Percentiles rank a stretch among this genome's conserved stretches.
phyloP scores from a whole-genome alignment of 1,140 invertebrate genomes.

The Drosophila repleta region DNA sequence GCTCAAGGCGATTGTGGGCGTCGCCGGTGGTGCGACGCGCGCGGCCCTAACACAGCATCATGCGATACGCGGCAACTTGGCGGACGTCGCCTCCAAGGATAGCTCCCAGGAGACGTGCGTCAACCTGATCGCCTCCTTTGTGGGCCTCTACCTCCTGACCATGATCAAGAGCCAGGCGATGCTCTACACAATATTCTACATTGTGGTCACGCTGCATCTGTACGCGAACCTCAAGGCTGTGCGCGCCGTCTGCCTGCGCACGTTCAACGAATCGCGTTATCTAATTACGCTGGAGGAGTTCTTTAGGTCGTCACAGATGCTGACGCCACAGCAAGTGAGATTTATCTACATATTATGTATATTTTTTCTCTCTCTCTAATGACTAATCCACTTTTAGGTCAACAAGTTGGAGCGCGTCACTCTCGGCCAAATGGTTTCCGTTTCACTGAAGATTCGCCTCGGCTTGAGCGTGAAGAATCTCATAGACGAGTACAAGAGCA shows the following conservation, averaged over 20 bases:
- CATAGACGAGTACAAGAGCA: slow-evolving; percentile 68
- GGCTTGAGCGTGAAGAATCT: slow-evolving; percentile 71
- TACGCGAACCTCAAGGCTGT: slow-evolving; percentile 95
- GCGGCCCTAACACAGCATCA: slow-evolving; percentile 97
- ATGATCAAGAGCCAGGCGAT: slow-evolving; percentile 86
- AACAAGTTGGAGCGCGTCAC: slow-evolving; percentile 87
- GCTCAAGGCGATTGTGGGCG: slow-evolving; percentile 92
- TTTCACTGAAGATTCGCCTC: slow-evolving; percentile 81
- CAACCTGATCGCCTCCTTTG: slow-evolving; percentile 92
- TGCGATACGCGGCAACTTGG: slow-evolving; percentile 94
- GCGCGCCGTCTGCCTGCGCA: slow-evolving; percentile 88
- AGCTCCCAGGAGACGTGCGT: slow-evolving; percentile 98
- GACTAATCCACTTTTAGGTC: slow-evolving; percentile 57
- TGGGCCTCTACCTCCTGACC: slow-evolving; percentile 91
- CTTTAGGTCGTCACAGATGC: slow-evolving; percentile 84
- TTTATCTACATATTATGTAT: not conserved
- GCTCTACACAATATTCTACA: slow-evolving; percentile 88
- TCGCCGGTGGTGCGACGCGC: slow-evolving; percentile 95
- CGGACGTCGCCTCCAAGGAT: slow-evolving; percentile 97
- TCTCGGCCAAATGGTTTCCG: slow-evolving; percentile 84
- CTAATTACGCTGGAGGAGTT: slow-evolving; percentile 88
- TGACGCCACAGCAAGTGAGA: slow-evolving; percentile 83
- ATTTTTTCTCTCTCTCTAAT: not conserved
- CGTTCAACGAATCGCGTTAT: slow-evolving; percentile 92
- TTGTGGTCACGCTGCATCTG: slow-evolving; percentile 93